Evolutionary conservation across 2,888 invertebrate species (phyloP).

Genomic region (Crossocerus cetratus): DNA sequence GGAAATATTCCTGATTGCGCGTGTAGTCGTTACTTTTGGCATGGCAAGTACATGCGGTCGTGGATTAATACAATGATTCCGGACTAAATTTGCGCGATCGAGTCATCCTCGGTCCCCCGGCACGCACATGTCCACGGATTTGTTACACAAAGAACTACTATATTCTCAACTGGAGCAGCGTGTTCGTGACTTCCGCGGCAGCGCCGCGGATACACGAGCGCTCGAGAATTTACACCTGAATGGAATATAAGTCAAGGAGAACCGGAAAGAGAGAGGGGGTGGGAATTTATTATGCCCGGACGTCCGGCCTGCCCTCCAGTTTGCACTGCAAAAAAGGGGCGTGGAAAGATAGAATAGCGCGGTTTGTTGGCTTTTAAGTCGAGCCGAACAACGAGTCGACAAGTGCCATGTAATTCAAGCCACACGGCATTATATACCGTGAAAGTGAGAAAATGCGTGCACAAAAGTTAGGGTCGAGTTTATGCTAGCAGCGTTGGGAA

Average conservation of each 20-base stretch:
- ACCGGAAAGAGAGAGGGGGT: constrained; percentile 28
- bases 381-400: constrained; percentile 25
- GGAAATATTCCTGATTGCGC: too few species aligned
- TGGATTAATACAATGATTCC: not conserved
- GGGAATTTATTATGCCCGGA: constrained; percentile 54
- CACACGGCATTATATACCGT: not conserved
- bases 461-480: too few species aligned
- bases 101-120: not conserved
- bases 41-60: too few species aligned
- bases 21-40: too few species aligned
- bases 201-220: constrained; percentile 26
- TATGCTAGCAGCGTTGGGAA: too few species aligned
- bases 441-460: not conserved
- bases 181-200: constrained; percentile 28
- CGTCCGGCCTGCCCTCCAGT: constrained; percentile 22
- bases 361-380: constrained; percentile 10
- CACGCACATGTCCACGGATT: not conserved
- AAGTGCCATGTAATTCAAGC: not conserved
- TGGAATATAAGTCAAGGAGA: constrained; percentile 32
- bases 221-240: constrained; percentile 35
- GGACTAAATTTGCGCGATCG: not conserved
- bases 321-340: not conserved
- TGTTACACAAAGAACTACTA: constrained; percentile 14
- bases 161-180: constrained; percentile 10
- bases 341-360: constrained; percentile 23